Evolutionary conservation across 2,797 vertebrate genomes (phyloP).

Genomic region (Myoxocephalus aenaeus): DNA sequence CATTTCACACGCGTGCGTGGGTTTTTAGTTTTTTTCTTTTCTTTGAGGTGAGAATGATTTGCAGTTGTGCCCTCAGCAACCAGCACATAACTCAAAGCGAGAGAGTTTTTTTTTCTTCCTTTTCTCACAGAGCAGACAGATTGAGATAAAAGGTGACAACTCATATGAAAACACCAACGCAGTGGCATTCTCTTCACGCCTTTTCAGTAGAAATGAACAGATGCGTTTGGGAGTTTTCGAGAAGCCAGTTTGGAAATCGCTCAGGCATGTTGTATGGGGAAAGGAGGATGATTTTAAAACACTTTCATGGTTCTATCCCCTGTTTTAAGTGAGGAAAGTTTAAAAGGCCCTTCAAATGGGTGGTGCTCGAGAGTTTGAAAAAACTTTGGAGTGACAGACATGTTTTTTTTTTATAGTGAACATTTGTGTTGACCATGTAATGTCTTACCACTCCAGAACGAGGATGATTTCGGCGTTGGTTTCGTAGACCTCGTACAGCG

Average conservation of each 20-base stretch:
- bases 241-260: background rate
- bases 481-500: constrained; percentile 88
- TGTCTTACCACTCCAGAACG: constrained; percentile 87
- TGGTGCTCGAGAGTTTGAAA: background rate
- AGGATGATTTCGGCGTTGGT: constrained; percentile 86
- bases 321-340: constrained; percentile 37
- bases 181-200: constrained; percentile 2
- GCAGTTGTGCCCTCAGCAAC: constrained; percentile 44
- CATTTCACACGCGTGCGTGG: constrained; percentile 21
- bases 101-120: constrained; percentile 26
- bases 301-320: constrained; percentile 15
- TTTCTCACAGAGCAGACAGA: constrained; percentile 2
- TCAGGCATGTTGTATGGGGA: constrained; percentile 11
- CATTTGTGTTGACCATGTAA: constrained; percentile 12
- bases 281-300: constrained; percentile 29
- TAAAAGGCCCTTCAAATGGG: constrained; percentile 21
- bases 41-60: constrained; percentile 24
- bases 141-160: constrained; percentile 10
- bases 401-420: background rate
- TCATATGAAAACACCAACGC: constrained; percentile 35
- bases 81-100: background rate
- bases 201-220: constrained; percentile 1
- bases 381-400: constrained; percentile 4
- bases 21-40: background rate
- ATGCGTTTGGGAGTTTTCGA: background rate